These are phyloP conservation scores for Thamnophis elegans DNA, from an alignment of 2,797 vertebrate species.

Conservation along the genomic window DNA sequence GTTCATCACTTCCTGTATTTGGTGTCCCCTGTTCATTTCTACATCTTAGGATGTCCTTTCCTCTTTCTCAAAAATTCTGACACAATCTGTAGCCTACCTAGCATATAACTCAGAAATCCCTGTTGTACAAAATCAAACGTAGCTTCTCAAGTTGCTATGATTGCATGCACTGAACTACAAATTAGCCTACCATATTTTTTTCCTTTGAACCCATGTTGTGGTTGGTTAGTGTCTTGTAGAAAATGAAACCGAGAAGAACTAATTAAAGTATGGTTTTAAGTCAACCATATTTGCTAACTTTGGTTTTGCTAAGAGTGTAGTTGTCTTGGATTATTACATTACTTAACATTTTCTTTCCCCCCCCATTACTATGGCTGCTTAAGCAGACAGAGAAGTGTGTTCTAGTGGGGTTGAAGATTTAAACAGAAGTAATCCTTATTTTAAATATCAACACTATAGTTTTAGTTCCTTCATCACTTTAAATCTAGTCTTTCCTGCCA, in stretches of 20 bases:
- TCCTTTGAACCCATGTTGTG: background rate
- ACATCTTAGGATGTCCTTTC: background rate
- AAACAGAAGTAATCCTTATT: constrained; percentile 10
- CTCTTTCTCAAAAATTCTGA: background rate
- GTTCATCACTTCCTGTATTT: background rate
- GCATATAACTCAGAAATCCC: background rate
- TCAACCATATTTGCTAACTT: background rate
- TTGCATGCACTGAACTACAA: background rate
- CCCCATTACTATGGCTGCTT: background rate
- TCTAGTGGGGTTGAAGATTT: background rate
- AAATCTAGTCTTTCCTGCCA: background rate
- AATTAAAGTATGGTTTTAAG: background rate
- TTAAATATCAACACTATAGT: background rate
- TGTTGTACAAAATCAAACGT: background rate
- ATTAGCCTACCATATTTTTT: background rate
- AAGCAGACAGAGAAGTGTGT: background rate
- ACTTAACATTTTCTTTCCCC: background rate
- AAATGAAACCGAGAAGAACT: background rate
- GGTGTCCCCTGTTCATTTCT: background rate
- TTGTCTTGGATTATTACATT: background rate
- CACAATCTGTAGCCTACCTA: background rate
- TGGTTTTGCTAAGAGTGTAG: background rate
- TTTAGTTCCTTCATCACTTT: constrained; percentile 13
- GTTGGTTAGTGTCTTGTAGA: background rate
- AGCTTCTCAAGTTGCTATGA: background rate